phyloP scores from a whole-genome alignment of 2,113 vertebrate genomes.

The Lagenorhynchus albirostris region DNA sequence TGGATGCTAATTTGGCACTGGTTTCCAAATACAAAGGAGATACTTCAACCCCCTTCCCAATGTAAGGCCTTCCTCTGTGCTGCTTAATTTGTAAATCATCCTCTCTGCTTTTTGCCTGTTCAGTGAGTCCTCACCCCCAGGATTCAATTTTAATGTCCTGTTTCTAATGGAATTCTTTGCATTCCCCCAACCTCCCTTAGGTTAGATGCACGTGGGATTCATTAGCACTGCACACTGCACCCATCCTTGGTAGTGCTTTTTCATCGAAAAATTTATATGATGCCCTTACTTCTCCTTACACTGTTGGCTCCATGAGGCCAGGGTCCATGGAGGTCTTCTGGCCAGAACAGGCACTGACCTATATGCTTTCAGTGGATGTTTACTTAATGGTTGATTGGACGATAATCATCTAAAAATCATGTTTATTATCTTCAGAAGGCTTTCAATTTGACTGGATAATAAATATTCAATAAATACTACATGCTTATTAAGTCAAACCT shows the following conservation, averaged over 20 bases:
- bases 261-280: accelerated
- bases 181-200: neutral
- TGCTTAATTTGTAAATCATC: neutral
- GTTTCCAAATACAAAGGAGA: neutral
- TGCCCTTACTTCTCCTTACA: neutral
- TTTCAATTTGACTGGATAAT: neutral
- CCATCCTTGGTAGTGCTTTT: neutral
- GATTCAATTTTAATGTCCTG: neutral
- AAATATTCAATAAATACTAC: neutral
- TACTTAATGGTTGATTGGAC: neutral
- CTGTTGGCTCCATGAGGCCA: neutral
- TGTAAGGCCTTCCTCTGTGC: neutral
- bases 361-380: neutral
- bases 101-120: neutral
- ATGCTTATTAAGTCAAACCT: neutral
- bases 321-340: neutral
- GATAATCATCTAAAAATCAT: neutral
- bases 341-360: no score
- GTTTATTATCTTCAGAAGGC: neutral
- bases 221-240: accelerated
- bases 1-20: neutral
- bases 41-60: neutral
- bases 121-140: neutral
- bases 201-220: no score
- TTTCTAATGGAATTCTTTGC: neutral